phyloP scores from a whole-genome alignment of 1,140 invertebrate species.

The Zeugodacus cucurbitae region DNA sequence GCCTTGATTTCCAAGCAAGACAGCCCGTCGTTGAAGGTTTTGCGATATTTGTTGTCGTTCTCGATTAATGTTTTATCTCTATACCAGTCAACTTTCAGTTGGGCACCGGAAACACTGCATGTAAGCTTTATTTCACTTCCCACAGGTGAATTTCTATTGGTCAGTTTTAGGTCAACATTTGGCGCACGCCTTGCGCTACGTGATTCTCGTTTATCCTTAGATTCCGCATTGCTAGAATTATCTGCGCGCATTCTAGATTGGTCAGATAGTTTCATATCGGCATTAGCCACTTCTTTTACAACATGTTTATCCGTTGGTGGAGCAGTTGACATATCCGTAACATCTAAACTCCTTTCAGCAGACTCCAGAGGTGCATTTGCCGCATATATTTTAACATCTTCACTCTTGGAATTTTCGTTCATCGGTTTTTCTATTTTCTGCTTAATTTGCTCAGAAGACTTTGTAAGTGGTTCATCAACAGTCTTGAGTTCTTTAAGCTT shows the following conservation, averaged over 20 bases:
- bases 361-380: neutral
- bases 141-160: conserved; percentile 79
- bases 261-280: neutral
- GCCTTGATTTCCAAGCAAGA: conserved; percentile 71
- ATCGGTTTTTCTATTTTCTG: neutral
- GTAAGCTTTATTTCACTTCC: conserved; percentile 82
- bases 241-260: neutral
- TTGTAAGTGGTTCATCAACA: neutral
- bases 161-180: conserved; percentile 81
- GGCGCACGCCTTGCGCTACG: conserved; percentile 74
- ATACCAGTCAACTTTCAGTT: conserved; percentile 84
- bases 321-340: neutral
- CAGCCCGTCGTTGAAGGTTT: conserved; percentile 70
- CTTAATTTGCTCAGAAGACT: neutral
- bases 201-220: conserved; percentile 56
- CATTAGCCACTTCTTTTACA: neutral
- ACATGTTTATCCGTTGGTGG: neutral
- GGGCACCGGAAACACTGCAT: conserved; percentile 84
- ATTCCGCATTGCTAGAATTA: conserved; percentile 29
- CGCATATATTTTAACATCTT: neutral
- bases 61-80: conserved; percentile 74
- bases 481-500: neutral
- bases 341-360: neutral
- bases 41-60: conserved; percentile 57
- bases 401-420: neutral